These are phyloP conservation scores for Collichthys lucidus DNA, from an alignment of 2,113 vertebrate species.

Conservation along the genomic window DNA sequence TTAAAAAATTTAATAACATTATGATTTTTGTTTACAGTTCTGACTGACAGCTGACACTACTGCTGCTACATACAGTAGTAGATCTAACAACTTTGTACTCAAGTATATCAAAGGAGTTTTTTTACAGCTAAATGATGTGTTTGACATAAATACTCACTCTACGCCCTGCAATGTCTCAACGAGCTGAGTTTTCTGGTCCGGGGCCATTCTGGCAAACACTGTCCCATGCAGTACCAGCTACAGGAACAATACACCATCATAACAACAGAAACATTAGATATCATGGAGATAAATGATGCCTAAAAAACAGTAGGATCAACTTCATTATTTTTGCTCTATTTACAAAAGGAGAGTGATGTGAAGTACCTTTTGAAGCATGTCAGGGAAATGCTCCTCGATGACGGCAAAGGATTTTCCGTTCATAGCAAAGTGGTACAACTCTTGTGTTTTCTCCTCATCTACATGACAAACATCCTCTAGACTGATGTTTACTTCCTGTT, in stretches of 20 bases:
- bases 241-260: slow-evolving; percentile 14
- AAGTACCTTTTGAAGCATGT: slow-evolving; percentile 93
- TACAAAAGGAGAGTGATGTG: not conserved
- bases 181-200: slow-evolving; percentile 97
- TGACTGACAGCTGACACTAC: not conserved
- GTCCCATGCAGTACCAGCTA: slow-evolving; percentile 95
- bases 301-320: not conserved
- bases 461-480: slow-evolving; percentile 85
- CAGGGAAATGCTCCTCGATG: slow-evolving; percentile 95
- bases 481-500: slow-evolving; percentile 90
- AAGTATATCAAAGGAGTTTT: not conserved
- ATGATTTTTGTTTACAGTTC: not conserved
- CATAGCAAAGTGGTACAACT: slow-evolving; percentile 96
- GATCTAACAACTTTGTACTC: not conserved
- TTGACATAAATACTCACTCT: slow-evolving; percentile 87
- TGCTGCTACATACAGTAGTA: not conserved
- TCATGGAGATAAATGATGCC: not conserved
- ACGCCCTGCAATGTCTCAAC: slow-evolving; percentile 95
- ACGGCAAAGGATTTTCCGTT: slow-evolving; percentile 95
- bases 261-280: not conserved
- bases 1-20: too few relatives aligned
- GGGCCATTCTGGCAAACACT: slow-evolving; percentile 97
- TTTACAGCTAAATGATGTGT: not conserved
- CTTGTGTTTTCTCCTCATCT: slow-evolving; percentile 82
- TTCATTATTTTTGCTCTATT: not conserved